Conservation (phyloP, 2,888 invertebrate genomes). For the Cheiracanthium punctorium region DNA sequence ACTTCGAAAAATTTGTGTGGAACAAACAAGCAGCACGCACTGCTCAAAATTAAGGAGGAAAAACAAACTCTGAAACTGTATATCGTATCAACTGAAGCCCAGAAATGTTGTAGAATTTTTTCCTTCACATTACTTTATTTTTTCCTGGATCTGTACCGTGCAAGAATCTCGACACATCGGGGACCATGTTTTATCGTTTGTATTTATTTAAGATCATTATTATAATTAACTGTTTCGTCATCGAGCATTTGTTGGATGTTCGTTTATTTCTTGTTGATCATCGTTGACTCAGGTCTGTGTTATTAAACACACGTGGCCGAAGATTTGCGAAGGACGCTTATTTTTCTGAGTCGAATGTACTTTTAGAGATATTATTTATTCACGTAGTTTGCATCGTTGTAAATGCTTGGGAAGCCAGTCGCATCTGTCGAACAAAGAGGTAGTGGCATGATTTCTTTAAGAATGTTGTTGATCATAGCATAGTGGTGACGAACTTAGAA, state of each 20-base stretch:
- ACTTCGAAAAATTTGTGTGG: background rate
- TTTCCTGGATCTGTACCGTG: background rate
- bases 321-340: background rate
- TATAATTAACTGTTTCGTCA: background rate
- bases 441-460: too few species aligned
- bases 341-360: background rate
- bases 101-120: background rate
- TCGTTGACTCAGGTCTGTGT: background rate
- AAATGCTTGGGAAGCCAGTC: too few species aligned
- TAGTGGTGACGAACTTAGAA: too few species aligned
- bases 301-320: background rate
- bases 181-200: conserved; percentile 17
- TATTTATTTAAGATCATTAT: conserved; percentile 13
- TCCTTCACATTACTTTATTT: background rate
- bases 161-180: conserved; percentile 12
- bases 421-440: too few species aligned
- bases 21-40: background rate
- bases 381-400: too few species aligned
- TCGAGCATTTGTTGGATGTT: background rate
- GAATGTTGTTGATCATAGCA: too few species aligned
- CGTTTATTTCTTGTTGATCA: conserved; percentile 6
- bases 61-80: background rate
- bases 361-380: too few species aligned
- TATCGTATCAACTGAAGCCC: conserved; percentile 1
- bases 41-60: background rate